Evolutionary conservation across 2,888 invertebrate genomes (phyloP).

Genomic region (Eledona agricola): DNA sequence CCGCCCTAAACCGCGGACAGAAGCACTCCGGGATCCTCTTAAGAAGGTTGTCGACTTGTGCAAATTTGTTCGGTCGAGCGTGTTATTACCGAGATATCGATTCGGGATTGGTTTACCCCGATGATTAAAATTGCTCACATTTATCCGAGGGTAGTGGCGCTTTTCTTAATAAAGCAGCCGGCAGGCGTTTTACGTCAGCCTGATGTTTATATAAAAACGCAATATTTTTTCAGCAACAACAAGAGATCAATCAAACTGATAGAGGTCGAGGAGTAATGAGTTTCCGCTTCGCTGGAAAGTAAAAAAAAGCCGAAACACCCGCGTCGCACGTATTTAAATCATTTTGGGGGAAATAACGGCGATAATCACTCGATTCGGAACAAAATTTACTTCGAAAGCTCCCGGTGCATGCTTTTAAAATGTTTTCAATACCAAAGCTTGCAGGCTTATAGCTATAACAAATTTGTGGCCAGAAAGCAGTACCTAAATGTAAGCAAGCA

Average conservation of each 20-base stretch:
- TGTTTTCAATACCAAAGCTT: too few species aligned
- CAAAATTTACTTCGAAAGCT: slow-evolving; percentile 24
- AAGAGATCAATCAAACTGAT: slow-evolving; percentile 23
- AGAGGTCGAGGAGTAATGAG: slow-evolving; percentile 9
- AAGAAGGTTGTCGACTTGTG: slow-evolving; percentile 16
- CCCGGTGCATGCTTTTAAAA: too few species aligned
- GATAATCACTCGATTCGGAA: slow-evolving; percentile 19
- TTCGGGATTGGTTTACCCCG: slow-evolving; percentile 7
- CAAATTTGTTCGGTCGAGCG: slow-evolving; percentile 15
- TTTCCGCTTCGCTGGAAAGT: slow-evolving; percentile 5
- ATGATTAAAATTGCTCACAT: slow-evolving; percentile 15
- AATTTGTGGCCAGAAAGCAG: too few species aligned
- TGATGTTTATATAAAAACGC: not conserved
- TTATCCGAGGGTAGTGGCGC: slow-evolving; percentile 1
- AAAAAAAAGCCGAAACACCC: too few species aligned
- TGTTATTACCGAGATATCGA: slow-evolving; percentile 7
- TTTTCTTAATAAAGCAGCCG: not conserved
- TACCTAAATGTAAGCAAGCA: too few species aligned
- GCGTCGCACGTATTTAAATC: slow-evolving; percentile 10
- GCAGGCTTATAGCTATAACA: too few species aligned
- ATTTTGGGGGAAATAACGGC: slow-evolving; percentile 7
- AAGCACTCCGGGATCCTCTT: slow-evolving; percentile 7
- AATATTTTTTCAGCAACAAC: slow-evolving; percentile 7
- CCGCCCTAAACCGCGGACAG: slow-evolving; percentile 12
- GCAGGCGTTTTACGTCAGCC: slow-evolving; percentile 6